Evolutionary conservation across 92 coral and sea anemone species (phyloP), one percentile per base, ranked within the genome.

Genomic region (Virgularia gustaviana): DNA sequence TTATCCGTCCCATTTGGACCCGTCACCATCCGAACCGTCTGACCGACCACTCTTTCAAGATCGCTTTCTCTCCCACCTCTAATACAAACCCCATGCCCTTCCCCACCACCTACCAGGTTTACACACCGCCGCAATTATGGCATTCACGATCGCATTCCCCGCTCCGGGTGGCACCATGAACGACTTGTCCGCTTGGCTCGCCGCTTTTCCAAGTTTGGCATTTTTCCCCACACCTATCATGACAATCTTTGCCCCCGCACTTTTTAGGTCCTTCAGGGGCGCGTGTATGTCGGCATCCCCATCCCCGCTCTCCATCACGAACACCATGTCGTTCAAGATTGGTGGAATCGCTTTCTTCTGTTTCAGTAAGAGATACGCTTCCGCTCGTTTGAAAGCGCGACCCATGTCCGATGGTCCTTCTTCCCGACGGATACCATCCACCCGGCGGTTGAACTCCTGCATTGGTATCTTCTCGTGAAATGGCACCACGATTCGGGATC

Each of bases 121-220:
- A 51, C 75, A 68, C 4, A 68, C 60, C 4, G 75, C 75, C 2
- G 25, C 45, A 33, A 68, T 55, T 31, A 68, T 47, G 7, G 60
- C 75, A 49, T 68, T 68, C 10, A 68, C 75, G 22, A 68, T 49
- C 31, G 61, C 62, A 39, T 68, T 68, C 23, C 75, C 75, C 10
- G 60, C 75, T 8, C 75, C 75, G 15, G 75, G 61, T 29, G 75
- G 75, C 29, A 68, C 75, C 60, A 68, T 68, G 32, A 68, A 47
- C 47, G n/a, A 15, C 34, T 45, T n/a, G 9, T 68, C 75, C 9
- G 75, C 75, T 15, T 49, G 27, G 10, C 25, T n/a, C 20, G 39
- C 75, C 37, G 34, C 7, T 61, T 68, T 68, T 9, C 75, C 75
- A 15, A 68, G 8, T 32, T 49, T 68, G 2, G 75, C 75, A 39